These are phyloP conservation scores for Pangasius djambal DNA, from an alignment of 2,797 vertebrate genomes.

Conservation along the genomic window DNA sequence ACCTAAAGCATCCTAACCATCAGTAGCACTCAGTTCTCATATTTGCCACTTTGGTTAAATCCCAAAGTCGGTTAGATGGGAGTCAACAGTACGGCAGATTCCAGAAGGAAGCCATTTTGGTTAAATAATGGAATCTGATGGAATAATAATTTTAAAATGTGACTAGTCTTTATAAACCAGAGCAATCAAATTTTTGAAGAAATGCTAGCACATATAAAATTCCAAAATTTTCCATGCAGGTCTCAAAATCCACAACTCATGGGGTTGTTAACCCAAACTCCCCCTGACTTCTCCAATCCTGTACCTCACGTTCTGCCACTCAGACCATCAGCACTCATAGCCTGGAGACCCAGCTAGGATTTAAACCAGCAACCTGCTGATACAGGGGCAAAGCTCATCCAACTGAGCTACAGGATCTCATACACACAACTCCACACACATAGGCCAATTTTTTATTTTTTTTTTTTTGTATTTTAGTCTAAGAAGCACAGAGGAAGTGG, in stretches of 20 bases:
- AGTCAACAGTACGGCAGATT: not conserved
- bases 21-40: not conserved
- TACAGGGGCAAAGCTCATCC: not conserved
- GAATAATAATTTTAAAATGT: not conserved
- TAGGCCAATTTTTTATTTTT: too few species aligned
- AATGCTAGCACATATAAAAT: not conserved
- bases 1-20: not conserved
- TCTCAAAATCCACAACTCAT: not conserved
- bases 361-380: not conserved
- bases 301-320: too few species aligned
- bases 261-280: not conserved
- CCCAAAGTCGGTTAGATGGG: not conserved
- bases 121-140: not conserved
- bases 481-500: too few species aligned
- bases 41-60: not conserved
- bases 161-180: not conserved
- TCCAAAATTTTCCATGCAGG: not conserved
- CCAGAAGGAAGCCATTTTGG: not conserved
- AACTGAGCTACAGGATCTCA: not conserved
- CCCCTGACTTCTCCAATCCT: not conserved
- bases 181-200: not conserved
- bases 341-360: too few species aligned
- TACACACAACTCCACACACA: too few species aligned
- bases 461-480: too few species aligned
- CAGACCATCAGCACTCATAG: too few species aligned